phyloP scores from a whole-genome alignment of 2,888 invertebrate species.

The Cataglyphis altisquamis region DNA sequence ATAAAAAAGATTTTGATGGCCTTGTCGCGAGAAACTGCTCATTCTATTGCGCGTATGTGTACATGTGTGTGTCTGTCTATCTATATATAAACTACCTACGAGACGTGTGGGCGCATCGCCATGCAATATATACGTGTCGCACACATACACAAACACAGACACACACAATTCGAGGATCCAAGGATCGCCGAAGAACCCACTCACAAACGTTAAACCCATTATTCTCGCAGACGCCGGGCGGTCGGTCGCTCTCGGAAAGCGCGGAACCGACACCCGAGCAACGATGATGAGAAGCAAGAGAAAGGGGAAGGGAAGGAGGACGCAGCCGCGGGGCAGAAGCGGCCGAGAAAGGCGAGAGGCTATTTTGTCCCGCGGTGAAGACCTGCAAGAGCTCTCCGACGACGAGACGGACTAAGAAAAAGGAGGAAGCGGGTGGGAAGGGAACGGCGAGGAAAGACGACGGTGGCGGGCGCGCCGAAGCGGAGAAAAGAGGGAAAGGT shows the following conservation, averaged over 20 bases:
- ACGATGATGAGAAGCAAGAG: constrained; percentile 18
- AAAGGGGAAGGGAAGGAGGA: not conserved
- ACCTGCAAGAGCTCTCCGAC: constrained; percentile 49
- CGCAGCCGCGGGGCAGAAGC: constrained; percentile 44
- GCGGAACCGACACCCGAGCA: constrained; percentile 52
- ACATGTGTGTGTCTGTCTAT: constrained; percentile 20
- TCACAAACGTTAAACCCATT: constrained; percentile 75
- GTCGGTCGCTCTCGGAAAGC: constrained; percentile 61
- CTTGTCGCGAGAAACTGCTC: not conserved
- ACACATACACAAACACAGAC: not conserved
- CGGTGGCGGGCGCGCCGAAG: constrained; percentile 35
- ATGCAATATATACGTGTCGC: constrained; percentile 16
- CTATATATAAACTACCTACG: constrained; percentile 56
- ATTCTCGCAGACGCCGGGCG: constrained; percentile 75
- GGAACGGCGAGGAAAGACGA: constrained; percentile 44
- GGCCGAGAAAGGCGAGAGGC: constrained; percentile 71
- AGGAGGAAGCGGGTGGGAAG: constrained; percentile 12
- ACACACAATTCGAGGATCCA: constrained; percentile 53
- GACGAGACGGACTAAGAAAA: constrained; percentile 37
- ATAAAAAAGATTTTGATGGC: not conserved
- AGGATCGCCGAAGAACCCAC: constrained; percentile 61
- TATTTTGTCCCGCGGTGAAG: constrained; percentile 74
- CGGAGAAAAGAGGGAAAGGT: constrained; percentile 49
- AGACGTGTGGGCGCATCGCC: constrained; percentile 50
- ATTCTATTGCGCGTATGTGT: not conserved